Percentiles rank a stretch among this genome's conserved stretches.
Evolutionary conservation across 2,888 invertebrate species (phyloP).

Genomic region (Drosophila seclusa): DNA sequence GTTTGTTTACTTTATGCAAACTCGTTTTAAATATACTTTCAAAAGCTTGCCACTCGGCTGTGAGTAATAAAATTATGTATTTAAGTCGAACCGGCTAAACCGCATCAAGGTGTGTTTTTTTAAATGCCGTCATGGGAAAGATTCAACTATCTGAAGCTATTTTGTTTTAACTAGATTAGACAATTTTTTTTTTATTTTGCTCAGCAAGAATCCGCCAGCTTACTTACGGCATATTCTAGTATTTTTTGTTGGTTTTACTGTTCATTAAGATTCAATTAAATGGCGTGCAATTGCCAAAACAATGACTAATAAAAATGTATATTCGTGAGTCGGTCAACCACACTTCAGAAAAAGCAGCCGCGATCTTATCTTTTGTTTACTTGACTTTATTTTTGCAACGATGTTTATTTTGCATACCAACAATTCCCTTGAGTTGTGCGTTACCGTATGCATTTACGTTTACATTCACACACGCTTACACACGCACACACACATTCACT

Average conservation of each 20-base stretch:
- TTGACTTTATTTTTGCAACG: conserved; percentile 35
- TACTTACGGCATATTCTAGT: neutral
- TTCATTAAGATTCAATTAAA: conserved; percentile 26
- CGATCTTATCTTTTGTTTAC: conserved; percentile 36
- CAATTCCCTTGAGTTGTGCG: conserved; percentile 51
- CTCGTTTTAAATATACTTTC: conserved; percentile 10
- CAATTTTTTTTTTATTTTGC: neutral
- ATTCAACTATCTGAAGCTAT: neutral
- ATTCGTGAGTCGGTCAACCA: conserved; percentile 23
- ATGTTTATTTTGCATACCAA: conserved; percentile 61
- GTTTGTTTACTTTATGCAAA: neutral
- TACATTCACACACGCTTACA: conserved; percentile 18
- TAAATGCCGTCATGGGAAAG: conserved; percentile 1
- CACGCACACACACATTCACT: conserved; percentile 7
- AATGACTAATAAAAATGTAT: conserved; percentile 33
- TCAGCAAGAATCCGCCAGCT: neutral
- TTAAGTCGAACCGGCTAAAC: neutral
- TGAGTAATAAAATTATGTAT: conserved; percentile 6
- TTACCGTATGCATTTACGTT: conserved; percentile 43
- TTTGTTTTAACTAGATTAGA: neutral
- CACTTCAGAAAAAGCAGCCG: conserved; percentile 44
- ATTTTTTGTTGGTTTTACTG: conserved; percentile 11
- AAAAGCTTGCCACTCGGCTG: neutral
- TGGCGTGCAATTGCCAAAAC: conserved; percentile 22
- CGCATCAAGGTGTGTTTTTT: neutral